phyloP scores from a whole-genome alignment of 2,113 vertebrate genomes.

The Grantiella picta region DNA sequence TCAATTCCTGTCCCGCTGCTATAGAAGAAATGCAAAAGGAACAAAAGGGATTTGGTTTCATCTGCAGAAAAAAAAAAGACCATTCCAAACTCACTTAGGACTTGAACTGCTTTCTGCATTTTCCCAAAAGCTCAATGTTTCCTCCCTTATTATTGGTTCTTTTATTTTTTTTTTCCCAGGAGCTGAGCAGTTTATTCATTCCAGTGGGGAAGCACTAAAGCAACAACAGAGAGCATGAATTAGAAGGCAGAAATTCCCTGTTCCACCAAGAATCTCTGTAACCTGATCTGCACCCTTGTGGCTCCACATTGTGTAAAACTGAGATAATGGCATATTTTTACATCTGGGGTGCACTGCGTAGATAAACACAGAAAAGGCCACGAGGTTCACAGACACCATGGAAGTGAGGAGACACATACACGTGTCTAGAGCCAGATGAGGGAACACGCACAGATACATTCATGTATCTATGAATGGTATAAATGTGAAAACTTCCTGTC shows the following conservation, averaged over 20 bases:
- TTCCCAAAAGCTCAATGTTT: not conserved
- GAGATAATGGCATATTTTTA: not conserved
- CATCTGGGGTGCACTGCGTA: not conserved
- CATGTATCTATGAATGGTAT: not conserved
- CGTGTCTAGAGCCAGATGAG: not conserved
- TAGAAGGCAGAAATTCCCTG: not conserved
- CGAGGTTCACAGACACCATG: not conserved
- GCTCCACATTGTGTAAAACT: not conserved
- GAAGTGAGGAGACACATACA: not conserved
- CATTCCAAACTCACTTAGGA: not conserved
- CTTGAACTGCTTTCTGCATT: not conserved
- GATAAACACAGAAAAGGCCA: not conserved
- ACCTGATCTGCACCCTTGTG: not conserved
- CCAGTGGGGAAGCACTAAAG: not conserved
- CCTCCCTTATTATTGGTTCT: not conserved
- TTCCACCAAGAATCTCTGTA: not conserved
- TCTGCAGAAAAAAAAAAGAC: not conserved
- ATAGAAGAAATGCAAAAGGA: not conserved
- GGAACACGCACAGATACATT: not conserved
- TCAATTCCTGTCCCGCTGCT: not conserved
- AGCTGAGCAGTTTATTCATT: not conserved
- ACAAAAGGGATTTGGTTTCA: not conserved
- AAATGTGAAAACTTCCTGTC: not conserved
- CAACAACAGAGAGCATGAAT: not conserved
- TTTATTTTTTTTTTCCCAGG: not conserved